Percentiles rank a stretch among this genome's conserved stretches.
Evolutionary conservation across 2,888 invertebrate genomes (phyloP).

Genomic region (Conomelus anceps): DNA sequence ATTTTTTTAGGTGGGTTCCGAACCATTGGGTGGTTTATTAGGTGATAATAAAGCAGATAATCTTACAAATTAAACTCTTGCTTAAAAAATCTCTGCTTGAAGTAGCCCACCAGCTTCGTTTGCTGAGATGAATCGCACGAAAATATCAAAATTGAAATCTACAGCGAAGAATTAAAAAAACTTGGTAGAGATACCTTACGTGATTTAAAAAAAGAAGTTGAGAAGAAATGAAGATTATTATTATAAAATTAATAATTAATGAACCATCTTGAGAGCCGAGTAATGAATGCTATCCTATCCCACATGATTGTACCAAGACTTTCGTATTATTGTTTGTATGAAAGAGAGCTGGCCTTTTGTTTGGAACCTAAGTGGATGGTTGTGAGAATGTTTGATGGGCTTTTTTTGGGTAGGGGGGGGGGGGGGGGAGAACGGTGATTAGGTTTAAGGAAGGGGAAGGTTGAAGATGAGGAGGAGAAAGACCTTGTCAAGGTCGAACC

Average conservation of each 20-base stretch:
- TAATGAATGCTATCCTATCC: background rate
- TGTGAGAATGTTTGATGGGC: background rate
- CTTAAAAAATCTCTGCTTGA: no score
- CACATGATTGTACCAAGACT: background rate
- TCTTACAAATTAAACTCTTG: no score
- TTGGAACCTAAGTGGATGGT: background rate
- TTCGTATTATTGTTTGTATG: background rate
- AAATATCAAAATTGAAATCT: background rate
- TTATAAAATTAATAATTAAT: background rate
- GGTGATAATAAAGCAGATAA: no score
- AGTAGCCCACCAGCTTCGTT: background rate
- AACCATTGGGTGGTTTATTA: no score
- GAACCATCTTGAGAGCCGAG: background rate
- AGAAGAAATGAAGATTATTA: background rate
- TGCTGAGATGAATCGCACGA: background rate
- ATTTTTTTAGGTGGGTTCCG: no score
- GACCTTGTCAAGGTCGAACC: background rate
- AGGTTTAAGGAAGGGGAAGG: background rate
- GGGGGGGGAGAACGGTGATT: background rate
- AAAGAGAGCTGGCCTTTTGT: background rate
- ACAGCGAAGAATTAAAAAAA: background rate
- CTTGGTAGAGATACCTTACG: background rate
- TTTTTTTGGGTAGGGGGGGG: background rate
- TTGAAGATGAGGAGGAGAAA: background rate
- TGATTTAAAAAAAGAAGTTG: background rate